These are phyloP conservation scores for Pandemis corylana DNA, from an alignment of 2,888 invertebrate species.

Conservation along the genomic window DNA sequence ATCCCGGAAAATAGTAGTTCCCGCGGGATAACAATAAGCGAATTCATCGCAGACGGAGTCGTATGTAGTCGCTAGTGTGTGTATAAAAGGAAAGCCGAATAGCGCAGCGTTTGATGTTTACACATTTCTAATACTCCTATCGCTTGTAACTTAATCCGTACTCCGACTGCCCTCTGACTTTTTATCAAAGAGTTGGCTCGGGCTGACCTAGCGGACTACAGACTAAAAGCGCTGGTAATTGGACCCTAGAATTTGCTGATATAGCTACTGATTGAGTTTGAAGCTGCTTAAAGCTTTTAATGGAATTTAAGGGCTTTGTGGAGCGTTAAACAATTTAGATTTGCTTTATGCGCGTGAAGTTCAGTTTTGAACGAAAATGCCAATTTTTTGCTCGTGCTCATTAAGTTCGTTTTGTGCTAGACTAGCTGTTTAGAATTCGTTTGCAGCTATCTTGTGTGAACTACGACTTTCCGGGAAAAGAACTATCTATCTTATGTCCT, in stretches of 20 bases:
- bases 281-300: slow-evolving; percentile 9
- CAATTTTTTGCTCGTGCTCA: too few species aligned
- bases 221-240: slow-evolving; percentile 65
- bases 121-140: not conserved
- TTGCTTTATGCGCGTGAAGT: not conserved
- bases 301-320: slow-evolving; percentile 8
- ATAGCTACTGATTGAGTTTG: slow-evolving; percentile 23
- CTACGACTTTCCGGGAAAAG: too few species aligned
- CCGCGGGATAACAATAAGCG: too few species aligned
- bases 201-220: slow-evolving; percentile 53
- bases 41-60: too few species aligned
- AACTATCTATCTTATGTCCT: too few species aligned
- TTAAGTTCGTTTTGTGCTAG: too few species aligned
- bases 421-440: too few species aligned
- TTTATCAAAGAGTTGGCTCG: slow-evolving; percentile 66
- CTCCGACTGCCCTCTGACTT: slow-evolving; percentile 60
- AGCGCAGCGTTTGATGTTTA: not conserved
- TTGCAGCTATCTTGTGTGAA: too few species aligned
- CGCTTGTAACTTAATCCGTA: slow-evolving; percentile 49
- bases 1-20: too few species aligned
- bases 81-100: too few species aligned
- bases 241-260: slow-evolving; percentile 50
- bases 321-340: not conserved
- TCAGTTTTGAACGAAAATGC: not conserved
- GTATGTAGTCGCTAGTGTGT: too few species aligned